phyloP scores from a whole-genome alignment of 2,888 invertebrate genomes.

The Mactromeris polynyma region DNA sequence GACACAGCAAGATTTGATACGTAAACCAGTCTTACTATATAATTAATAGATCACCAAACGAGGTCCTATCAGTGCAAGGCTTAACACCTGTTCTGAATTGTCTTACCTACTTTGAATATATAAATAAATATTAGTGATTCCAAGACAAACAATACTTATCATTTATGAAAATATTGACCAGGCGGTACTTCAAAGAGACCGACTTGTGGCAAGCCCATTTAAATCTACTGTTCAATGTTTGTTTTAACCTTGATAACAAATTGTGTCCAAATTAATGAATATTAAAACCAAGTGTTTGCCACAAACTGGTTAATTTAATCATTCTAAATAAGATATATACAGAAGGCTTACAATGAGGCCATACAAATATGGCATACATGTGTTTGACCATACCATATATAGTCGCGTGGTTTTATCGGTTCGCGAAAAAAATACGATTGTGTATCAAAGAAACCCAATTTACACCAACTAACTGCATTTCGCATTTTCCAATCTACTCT shows the following conservation, averaged over 20 bases:
- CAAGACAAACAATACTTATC: conserved; percentile 47
- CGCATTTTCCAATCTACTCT: too few relatives aligned
- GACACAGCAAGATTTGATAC: neutral
- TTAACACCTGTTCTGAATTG: conserved; percentile 42
- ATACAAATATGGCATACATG: neutral
- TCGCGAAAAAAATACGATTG: too few relatives aligned
- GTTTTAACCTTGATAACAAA: conserved; percentile 10
- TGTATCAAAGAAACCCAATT: too few relatives aligned
- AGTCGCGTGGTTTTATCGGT: neutral
- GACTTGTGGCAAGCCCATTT: conserved; percentile 29
- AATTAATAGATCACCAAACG: conserved; percentile 35
- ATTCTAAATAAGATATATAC: conserved; percentile 13
- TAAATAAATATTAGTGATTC: conserved; percentile 44
- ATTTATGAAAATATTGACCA: conserved; percentile 52
- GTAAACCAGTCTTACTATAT: neutral
- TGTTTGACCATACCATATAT: neutral
- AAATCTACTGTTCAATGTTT: conserved; percentile 24
- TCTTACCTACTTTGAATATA: conserved; percentile 31
- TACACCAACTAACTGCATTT: too few relatives aligned
- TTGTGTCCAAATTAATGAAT: conserved; percentile 21
- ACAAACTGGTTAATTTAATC: conserved; percentile 13
- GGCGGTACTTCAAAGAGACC: conserved; percentile 46
- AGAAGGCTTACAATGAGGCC: neutral
- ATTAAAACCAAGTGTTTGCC: conserved; percentile 9
- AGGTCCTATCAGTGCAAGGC: conserved; percentile 12